Base-by-base conservation (phyloP, 35 echinoderm and acorn worm genomes). In the Patiria miniata region DNA sequence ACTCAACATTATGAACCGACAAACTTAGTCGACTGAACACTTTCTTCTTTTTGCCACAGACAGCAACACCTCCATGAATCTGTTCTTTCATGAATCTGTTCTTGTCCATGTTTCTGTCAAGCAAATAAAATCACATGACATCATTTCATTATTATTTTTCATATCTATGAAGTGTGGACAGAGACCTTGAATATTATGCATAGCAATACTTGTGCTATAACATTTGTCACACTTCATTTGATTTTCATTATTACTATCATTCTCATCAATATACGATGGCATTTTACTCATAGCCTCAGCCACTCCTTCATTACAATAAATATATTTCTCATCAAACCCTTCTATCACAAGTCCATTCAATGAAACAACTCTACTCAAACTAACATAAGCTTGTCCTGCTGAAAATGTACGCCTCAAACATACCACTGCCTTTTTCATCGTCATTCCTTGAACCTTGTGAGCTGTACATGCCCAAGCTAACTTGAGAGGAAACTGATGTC, bases 41-140 rank as follows among this genome's bases (percentile, higher is more conserved):
- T 28, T 19, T 15, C 1, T 82, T 17, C 37, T 0, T 23, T 47
- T 15, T 59, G 37, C 54, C 37, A 47, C 21, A 39, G 7, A 78
- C 38, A 5, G 40, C 69, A 51, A 34, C 17, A n/a, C 57, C 78
- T 7, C 79, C 47, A 60, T 60, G 30, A 76, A 12, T 83, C 78
- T 55, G 19, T 36, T 37, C 6, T 32, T 78, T 9, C 34, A 33
- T 26, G 3, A 7, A 10, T 52, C 19, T 14, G 29, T 29, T 79
- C 58, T 33, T 5, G 58, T 36, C 77, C 77, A 79, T 0, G 86
- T 88, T 88, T 88, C 86, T 61, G 86, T 81, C 0, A 88, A 2
- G 51, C 30, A 80, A 18, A 88, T 88, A 3, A 61, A 34, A 60
- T 54, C 50, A 16, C 33, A 40, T 40, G 22, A 21, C 19, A 23